phyloP scores from a whole-genome alignment of 2,888 invertebrate species.

The Dryobota labecula region DNA sequence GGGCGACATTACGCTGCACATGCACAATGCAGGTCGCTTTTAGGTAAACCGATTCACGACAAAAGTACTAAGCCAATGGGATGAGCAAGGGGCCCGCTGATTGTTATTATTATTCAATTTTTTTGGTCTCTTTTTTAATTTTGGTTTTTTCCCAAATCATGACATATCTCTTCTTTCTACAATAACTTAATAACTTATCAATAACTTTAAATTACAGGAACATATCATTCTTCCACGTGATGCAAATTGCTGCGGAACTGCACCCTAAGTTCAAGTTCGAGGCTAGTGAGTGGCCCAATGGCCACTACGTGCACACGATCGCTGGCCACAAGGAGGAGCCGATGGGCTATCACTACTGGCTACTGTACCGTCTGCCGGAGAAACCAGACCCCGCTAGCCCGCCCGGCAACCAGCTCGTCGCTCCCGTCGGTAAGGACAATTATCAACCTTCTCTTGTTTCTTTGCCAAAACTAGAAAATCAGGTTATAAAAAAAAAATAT shows the following conservation, averaged over 20 bases:
- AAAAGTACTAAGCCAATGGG: constrained; percentile 4
- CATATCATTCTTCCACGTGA: constrained; percentile 93
- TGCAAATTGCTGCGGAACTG: constrained; percentile 96
- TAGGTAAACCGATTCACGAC: background rate
- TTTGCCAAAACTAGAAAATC: background rate
- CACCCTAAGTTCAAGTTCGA: constrained; percentile 94
- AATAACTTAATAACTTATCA: background rate
- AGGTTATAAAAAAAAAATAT: no score
- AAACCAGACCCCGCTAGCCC: constrained; percentile 95
- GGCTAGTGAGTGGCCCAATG: constrained; percentile 97
- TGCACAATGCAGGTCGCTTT: no score
- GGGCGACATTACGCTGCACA: background rate
- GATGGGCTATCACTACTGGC: constrained; percentile 97
- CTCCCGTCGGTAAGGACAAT: constrained; percentile 94
- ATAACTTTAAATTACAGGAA: constrained; percentile 81
- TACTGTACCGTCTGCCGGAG: constrained; percentile 95
- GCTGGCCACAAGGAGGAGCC: constrained; percentile 95
- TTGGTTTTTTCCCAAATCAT: background rate
- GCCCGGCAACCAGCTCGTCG: constrained; percentile 96
- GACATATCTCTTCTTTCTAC: background rate
- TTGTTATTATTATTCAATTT: background rate
- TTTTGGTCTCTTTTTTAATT: background rate
- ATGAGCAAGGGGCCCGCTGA: background rate
- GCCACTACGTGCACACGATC: constrained; percentile 97
- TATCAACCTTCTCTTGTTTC: background rate